These are phyloP conservation scores for Engraulis encrasicolus DNA, from an alignment of 2,113 vertebrate genomes.

Conservation along the genomic window DNA sequence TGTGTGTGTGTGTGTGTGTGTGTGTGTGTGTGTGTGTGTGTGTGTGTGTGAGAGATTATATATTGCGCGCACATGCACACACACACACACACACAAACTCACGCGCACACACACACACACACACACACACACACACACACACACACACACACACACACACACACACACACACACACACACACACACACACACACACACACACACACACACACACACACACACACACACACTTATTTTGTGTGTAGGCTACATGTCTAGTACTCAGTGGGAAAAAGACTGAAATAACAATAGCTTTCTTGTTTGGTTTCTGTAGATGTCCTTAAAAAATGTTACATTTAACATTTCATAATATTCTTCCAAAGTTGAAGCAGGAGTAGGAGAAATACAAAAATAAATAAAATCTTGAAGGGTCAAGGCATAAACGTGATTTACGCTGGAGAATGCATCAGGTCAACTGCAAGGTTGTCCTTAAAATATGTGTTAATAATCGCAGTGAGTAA, in stretches of 20 bases:
- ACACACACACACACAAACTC: no score
- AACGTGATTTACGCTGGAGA: slow-evolving; percentile 58
- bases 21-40: no score
- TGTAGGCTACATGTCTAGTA: neutral
- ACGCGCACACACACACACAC: no score
- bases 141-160: no score
- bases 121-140: no score
- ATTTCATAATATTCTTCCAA: neutral
- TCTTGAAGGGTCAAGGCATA: slow-evolving; percentile 46
- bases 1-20: no score
- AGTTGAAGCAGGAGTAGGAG: neutral
- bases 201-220: no score
- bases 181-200: no score
- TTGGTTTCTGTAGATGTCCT: neutral
- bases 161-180: no score
- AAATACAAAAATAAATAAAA: slow-evolving; percentile 12
- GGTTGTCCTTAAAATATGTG: slow-evolving; percentile 63
- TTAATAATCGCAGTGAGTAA: slow-evolving; percentile 61
- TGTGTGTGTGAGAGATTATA: no score
- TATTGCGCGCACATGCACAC: no score
- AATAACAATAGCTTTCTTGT: neutral
- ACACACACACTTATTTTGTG: neutral
- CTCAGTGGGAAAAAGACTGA: neutral
- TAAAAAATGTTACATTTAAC: neutral
- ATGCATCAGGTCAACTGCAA: slow-evolving; percentile 57